Evolutionary conservation across 1,140 invertebrate species (phyloP), one percentile per base, ranked within the genome.

Genomic region (Caerostris darwini): DNA sequence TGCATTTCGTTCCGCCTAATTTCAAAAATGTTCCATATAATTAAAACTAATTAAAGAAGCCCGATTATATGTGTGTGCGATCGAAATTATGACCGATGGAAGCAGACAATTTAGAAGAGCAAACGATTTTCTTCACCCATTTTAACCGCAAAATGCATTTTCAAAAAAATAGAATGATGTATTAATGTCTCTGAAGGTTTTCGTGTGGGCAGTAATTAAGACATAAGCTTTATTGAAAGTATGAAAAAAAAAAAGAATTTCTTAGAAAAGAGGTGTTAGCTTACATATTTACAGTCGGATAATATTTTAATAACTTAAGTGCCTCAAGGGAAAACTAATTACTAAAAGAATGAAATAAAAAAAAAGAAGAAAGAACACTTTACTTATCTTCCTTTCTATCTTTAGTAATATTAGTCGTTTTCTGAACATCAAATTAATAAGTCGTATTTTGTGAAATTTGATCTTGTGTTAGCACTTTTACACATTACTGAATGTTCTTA

Each of bases 311-410:
- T 67, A 14, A 14, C 7, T 67, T 87, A n/a, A 87, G 85, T 61
- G 34, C 58, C 71, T 77, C 85, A 87, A 87, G 85, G 85, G 64
- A 87, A 87, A 87, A 61, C 19, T 87, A 87, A 87, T 87, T 87
- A 87, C 58, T 3, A 7, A 34, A 59, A 59, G 34, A 87, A 87
- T 87, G n/a, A 5, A 8, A 54, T 12, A 14, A 14, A 17, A 82
- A 5, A 8, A 54, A 12, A 14, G 19, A 17, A 82, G 64, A 59
- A 19, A 19, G n/a, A 85, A 56, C 14, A n/a, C 54, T 57, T 85
- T 85, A 57, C 8, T 85, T n/a, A 85, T n/a, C 54, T 85, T 7
- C 19, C 5, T 56, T 85, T 56, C 17, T 57, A 85, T 85, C 82
- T 7, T n/a, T 53, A 34, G 71, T 53, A 77, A 77, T 57, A 12